Evolutionary conservation across 2,113 vertebrate species (phyloP), one percentile per base, ranked within the genome.

Genomic region (Scytalopus superciliaris): DNA sequence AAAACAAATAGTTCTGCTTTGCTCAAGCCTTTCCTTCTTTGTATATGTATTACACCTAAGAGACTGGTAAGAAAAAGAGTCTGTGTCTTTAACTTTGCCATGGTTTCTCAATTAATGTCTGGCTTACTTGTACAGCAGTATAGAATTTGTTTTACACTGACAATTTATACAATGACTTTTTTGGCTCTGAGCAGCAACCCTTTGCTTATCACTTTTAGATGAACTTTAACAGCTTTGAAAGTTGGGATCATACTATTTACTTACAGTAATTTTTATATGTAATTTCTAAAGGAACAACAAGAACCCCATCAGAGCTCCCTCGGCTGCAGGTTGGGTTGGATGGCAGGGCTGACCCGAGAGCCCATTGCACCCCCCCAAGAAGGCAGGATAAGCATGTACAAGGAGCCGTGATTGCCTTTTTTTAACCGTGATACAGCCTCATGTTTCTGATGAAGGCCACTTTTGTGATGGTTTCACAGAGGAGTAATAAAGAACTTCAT

Each of bases 161-260:
- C 17, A 56, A 47, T 64, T 78, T 68, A 47, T 23, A 14, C 60
- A 47, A 39, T 50, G 6, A 39, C 30, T 55, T 45, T 74, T 72
- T 67, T 50, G 6, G 23, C 70, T 82, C 67, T 31, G 70, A 91
- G 49, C 24, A 57, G 75, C 53, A 85, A 44, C 55, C 42, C 50
- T 80, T 57, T 80, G 49, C 50, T 90, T 79, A 66, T 73, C 63
- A 37, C 45, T 77, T 88, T 77, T 50, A 86, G 53, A 69, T 66
- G n/a, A 90, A 44, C 17, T 25, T 4, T 30, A 75, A 57, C 28
- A 93, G 39, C 57, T 89, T 89, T 60, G 57, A 55, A 93, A 60
- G 35, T 28, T 87, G 62, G 40, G 56, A 78, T 64, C 53, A 14
- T 4, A 21, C 14, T 66, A 14, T 45, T 84, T 49, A 31, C 8